phyloP scores from a whole-genome alignment of 2,888 invertebrate genomes.

The Archips crataeganus region DNA sequence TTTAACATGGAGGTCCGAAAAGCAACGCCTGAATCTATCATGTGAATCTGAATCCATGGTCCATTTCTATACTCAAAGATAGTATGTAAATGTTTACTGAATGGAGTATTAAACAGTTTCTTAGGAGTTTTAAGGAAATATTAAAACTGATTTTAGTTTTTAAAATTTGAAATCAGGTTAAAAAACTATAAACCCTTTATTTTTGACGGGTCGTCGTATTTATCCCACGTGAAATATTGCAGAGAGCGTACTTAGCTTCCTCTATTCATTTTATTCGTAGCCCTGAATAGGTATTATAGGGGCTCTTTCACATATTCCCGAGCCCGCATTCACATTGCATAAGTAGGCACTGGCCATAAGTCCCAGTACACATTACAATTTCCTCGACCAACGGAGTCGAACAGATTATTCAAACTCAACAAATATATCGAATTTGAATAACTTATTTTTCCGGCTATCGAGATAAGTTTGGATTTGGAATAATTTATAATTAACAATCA shows the following conservation, averaged over 20 bases:
- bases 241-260: constrained; percentile 38
- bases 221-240: neutral
- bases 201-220: neutral
- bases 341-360: constrained; percentile 58
- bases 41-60: neutral
- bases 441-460: neutral
- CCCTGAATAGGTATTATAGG: constrained; percentile 46
- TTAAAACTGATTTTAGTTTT: too few relatives aligned
- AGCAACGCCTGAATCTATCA: too few relatives aligned
- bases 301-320: constrained; percentile 48
- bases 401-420: neutral
- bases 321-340: constrained; percentile 57
- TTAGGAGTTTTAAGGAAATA: too few relatives aligned
- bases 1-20: too few relatives aligned
- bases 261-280: constrained; percentile 49
- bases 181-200: neutral
- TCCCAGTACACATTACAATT: constrained; percentile 60
- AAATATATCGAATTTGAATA: neutral
- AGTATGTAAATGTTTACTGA: neutral
- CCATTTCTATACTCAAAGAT: neutral
- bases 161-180: neutral
- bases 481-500: constrained; percentile 26
- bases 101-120: too few relatives aligned
- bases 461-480: constrained; percentile 1
- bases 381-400: constrained; percentile 52